Conservation (phyloP, 1,140 invertebrate genomes). For the Heliconius hewitsoni region DNA sequence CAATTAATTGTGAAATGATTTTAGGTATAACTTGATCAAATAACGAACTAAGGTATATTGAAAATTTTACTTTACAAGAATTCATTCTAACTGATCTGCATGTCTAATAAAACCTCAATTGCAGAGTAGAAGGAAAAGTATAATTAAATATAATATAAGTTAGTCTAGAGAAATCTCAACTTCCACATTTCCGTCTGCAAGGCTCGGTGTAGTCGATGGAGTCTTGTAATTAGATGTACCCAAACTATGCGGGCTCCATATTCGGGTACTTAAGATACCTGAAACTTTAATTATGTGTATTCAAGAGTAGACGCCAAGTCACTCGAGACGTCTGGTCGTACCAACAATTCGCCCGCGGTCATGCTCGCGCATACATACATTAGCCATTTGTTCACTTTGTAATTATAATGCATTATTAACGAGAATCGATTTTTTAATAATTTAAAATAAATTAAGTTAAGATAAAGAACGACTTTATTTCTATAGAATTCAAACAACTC, state of each 20-base stretch:
- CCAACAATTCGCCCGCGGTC: constrained; percentile 48
- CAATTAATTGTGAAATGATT: background rate
- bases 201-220: constrained; percentile 11
- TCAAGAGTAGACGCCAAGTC: constrained; percentile 54
- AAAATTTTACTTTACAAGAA: background rate
- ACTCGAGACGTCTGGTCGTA: constrained; percentile 72
- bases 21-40: background rate
- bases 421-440: no score
- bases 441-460: no score
- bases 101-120: background rate
- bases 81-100: background rate
- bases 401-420: background rate
- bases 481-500: background rate
- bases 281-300: constrained; percentile 66
- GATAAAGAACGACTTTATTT: no score
- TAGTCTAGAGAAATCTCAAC: constrained; percentile 16
- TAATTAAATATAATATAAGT: constrained; percentile 9
- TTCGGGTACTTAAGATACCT: constrained; percentile 43
- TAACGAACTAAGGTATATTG: background rate
- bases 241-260: constrained; percentile 39
- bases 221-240: constrained; percentile 21
- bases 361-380: constrained; percentile 16
- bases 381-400: background rate
- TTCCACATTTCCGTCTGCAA: constrained; percentile 3
- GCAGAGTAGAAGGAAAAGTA: background rate